Evolutionary conservation across 2,888 invertebrate genomes (phyloP), one percentile per base, ranked within the genome.

Genomic region (Coenonympha glycerion): DNA sequence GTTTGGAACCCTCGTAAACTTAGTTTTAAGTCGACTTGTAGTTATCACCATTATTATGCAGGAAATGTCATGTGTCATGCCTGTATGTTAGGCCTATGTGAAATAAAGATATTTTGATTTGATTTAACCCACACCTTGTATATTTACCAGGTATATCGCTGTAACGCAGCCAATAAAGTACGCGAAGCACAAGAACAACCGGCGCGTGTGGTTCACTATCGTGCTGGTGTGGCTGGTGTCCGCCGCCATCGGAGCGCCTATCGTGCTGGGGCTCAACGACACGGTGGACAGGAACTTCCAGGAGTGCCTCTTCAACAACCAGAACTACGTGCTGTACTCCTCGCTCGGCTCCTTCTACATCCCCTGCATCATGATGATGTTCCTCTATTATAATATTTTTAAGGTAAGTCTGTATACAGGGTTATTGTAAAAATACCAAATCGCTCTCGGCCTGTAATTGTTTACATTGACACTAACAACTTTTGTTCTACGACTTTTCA

Each of bases 101-200:
- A n/a, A n/a, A n/a, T n/a, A n/a, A n/a, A n/a, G n/a, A n/a, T n/a
- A n/a, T n/a, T n/a, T n/a, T n/a, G n/a, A n/a, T n/a, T n/a, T n/a
- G n/a, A n/a, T n/a, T n/a, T n/a, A n/a, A n/a, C n/a, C n/a, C n/a
- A n/a, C n/a, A n/a, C n/a, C n/a, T n/a, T n/a, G n/a, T n/a, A n/a
- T n/a, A n/a, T n/a, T n/a, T n/a, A 33, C 21, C 91, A 99, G 99
- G 89, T 99, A 97, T 84, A 98, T 99, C 74, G 99, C 99, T 60
- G 99, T 99, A 62, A 99, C 98, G 18, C 95, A 96, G 79, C 99
- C 99, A 68, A 98, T 99, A 75, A 97, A 98, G 85, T 99, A 99
- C 89, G 97, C 98, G 56, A 97, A 97, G 74, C 98, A 98, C 90
- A 97, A 97, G 90, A 98, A 97, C 90, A 96, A 94, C 84, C 90